Evolutionary conservation across 2,888 invertebrate species (phyloP).

Genomic region (Tanypteryx hageni): DNA sequence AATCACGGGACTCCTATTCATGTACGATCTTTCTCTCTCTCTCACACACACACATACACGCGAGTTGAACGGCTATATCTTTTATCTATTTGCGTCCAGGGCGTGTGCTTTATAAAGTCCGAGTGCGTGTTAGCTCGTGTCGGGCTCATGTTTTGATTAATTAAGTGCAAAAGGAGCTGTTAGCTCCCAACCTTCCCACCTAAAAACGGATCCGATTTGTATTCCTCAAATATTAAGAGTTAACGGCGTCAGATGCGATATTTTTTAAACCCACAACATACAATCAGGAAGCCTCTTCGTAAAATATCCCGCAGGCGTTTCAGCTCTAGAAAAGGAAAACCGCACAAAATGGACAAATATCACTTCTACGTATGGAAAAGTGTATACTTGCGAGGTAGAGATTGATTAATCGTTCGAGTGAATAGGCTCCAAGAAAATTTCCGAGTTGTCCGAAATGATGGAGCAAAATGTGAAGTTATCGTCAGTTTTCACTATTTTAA

Average conservation of each 20-base stretch:
- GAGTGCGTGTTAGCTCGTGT: neutral
- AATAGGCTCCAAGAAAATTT: too few relatives aligned
- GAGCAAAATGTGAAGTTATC: too few relatives aligned
- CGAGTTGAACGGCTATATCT: neutral
- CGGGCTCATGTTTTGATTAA: neutral
- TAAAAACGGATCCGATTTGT: conserved; percentile 1
- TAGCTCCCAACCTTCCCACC: neutral
- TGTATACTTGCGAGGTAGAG: too few relatives aligned
- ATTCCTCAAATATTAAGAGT: neutral
- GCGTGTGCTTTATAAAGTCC: neutral
- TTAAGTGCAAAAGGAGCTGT: conserved; percentile 12
- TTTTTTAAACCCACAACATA: neutral
- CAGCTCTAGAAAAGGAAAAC: neutral
- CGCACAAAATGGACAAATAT: neutral
- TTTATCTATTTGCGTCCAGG: neutral
- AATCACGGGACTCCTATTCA: neutral
- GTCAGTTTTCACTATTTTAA: too few relatives aligned
- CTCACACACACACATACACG: too few relatives aligned
- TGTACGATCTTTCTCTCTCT: too few relatives aligned
- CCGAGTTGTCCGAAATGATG: too few relatives aligned
- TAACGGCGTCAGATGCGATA: neutral
- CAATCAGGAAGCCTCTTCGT: neutral
- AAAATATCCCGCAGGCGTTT: neutral
- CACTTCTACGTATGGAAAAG: neutral
- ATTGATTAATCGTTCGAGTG: too few relatives aligned